A percentile compares a stretch with the other conserved stretches of the same genome.
Evolutionary conservation across 2,888 invertebrate genomes (phyloP).

Genomic region (Caenorhabditis panamensis): DNA sequence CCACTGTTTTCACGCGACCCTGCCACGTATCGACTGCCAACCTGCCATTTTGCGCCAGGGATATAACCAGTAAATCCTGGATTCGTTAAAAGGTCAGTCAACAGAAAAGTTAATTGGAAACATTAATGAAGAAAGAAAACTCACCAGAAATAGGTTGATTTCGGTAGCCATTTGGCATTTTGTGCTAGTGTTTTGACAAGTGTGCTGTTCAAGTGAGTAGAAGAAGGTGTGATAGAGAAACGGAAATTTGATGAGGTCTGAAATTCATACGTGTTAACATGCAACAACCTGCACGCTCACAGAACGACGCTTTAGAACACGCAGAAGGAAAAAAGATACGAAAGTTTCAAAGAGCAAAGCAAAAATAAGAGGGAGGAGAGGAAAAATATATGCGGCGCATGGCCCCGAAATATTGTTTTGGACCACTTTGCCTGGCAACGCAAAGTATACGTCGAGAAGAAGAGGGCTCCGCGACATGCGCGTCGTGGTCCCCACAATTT

Average conservation of each 20-base stretch:
- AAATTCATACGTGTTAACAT: background rate
- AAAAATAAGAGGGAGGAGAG: conserved; percentile 2
- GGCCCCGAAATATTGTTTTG: conserved; percentile 56
- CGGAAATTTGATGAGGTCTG: conserved; percentile 30
- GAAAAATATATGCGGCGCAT: conserved; percentile 32
- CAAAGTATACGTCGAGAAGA: conserved; percentile 53
- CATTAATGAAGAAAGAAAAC: conserved; percentile 7
- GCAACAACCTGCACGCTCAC: background rate
- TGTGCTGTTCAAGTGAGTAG: background rate
- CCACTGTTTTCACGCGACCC: conserved; percentile 53
- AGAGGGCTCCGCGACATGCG: background rate
- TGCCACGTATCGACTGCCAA: conserved; percentile 66
- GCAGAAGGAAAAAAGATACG: background rate
- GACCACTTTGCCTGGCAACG: conserved; percentile 61
- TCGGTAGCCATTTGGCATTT: conserved; percentile 56
- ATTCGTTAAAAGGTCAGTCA: conserved; percentile 33
- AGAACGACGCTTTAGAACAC: background rate
- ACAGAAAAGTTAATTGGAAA: background rate
- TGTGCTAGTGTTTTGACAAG: background rate
- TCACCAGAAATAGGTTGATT: conserved; percentile 60
- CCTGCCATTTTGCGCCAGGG: conserved; percentile 72
- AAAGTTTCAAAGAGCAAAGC: conserved; percentile 43
- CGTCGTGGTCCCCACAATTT: conserved; percentile 34
- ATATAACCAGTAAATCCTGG: conserved; percentile 73
- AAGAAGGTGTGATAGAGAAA: background rate